Percentiles rank a stretch among this genome's conserved stretches.
Conservation (phyloP, 1,140 invertebrate genomes). For the Drosophila pseudoobscura region DNA sequence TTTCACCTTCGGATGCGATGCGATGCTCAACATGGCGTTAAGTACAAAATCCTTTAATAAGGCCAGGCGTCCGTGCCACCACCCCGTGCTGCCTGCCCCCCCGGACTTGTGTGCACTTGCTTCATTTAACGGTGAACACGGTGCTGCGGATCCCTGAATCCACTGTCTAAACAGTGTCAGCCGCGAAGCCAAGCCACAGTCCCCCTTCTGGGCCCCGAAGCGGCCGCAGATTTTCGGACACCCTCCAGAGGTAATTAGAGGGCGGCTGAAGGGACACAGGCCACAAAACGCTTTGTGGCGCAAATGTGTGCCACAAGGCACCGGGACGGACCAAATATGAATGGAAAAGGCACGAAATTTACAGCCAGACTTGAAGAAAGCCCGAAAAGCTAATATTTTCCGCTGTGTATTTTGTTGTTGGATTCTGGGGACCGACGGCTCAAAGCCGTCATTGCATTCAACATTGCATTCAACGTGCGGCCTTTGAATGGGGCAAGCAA, state of each 20-base stretch:
- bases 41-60: slow-evolving; percentile 62
- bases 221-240: slow-evolving; percentile 43
- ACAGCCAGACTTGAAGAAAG: no score
- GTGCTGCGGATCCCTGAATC: slow-evolving; percentile 22
- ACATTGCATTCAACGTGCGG: no score
- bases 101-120: slow-evolving; percentile 67
- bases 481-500: no score
- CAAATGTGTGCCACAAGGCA: slow-evolving; percentile 18
- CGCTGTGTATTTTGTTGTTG: no score
- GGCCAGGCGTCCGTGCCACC: slow-evolving; percentile 39
- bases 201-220: slow-evolving; percentile 25
- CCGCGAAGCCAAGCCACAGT: slow-evolving; percentile 52
- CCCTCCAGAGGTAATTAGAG: slow-evolving; percentile 34
- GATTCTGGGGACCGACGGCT: no score
- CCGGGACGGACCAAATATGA: no score
- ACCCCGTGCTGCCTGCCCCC: slow-evolving; percentile 11
- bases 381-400: no score
- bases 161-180: slow-evolving; percentile 49
- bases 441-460: no score
- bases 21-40: slow-evolving; percentile 38
- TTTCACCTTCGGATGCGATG: no score
- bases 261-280: not conserved
- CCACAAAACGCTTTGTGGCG: slow-evolving; percentile 14
- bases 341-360: no score
- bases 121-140: slow-evolving; percentile 65